phyloP scores from a whole-genome alignment of 2,888 invertebrate genomes.

The Dendrolimus pini region DNA sequence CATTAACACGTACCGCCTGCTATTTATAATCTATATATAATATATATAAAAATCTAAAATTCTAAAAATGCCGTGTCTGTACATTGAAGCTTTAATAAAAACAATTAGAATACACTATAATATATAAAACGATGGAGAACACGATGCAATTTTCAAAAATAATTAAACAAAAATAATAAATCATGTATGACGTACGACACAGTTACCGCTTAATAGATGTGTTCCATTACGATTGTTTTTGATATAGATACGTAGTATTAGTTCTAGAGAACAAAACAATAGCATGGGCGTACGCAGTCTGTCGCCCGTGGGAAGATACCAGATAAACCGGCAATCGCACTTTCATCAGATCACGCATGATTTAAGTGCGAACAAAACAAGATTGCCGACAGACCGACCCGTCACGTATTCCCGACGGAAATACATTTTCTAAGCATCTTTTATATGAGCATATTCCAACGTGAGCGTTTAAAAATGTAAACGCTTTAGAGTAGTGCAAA shows the following conservation, averaged over 20 bases:
- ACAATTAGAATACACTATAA: too few species aligned
- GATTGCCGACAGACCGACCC: constrained; percentile 23
- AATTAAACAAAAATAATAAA: constrained; percentile 21
- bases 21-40: too few species aligned
- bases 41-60: too few species aligned
- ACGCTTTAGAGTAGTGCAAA: background rate
- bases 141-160: too few species aligned
- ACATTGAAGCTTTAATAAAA: too few species aligned
- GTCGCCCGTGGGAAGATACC: constrained; percentile 58
- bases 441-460: background rate
- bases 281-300: constrained; percentile 31
- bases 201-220: constrained; percentile 44
- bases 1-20: too few species aligned
- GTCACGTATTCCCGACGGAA: background rate
- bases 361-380: constrained; percentile 65
- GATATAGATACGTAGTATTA: constrained; percentile 22
- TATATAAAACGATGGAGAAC: too few species aligned
- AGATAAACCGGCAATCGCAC: constrained; percentile 57
- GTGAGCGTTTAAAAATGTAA: background rate
- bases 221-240: constrained; percentile 45
- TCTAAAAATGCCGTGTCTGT: too few species aligned
- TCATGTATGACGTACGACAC: constrained; percentile 32
- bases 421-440: background rate
- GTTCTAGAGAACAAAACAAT: constrained; percentile 41
- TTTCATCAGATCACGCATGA: constrained; percentile 68